These are phyloP conservation scores for Serripes groenlandicus DNA, from an alignment of 2,888 invertebrate species.

Conservation along the genomic window DNA sequence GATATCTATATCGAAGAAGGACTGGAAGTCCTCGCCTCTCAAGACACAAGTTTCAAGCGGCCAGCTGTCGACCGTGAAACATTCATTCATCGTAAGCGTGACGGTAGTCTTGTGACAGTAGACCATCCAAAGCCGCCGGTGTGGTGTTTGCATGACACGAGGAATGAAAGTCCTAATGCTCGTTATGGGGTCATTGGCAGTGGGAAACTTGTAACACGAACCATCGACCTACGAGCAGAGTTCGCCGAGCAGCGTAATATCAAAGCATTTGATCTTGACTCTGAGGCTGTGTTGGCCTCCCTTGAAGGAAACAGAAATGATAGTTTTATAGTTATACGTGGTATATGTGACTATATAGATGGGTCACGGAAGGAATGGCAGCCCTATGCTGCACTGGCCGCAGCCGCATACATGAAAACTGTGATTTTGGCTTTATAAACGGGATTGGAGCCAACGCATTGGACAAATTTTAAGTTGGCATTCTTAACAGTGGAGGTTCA, in stretches of 20 bases:
- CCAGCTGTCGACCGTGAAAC: slow-evolving; percentile 79
- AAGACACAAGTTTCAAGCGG: slow-evolving; percentile 84
- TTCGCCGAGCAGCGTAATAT: slow-evolving; percentile 94
- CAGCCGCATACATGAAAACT: slow-evolving; percentile 96
- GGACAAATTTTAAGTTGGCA: no score
- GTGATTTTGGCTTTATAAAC: slow-evolving; percentile 87
- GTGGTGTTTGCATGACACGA: slow-evolving; percentile 77
- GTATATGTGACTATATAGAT: slow-evolving; percentile 97
- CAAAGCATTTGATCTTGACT: slow-evolving; percentile 96
- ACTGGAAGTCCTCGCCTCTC: slow-evolving; percentile 87
- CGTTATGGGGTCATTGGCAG: slow-evolving; percentile 93
- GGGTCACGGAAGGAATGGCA: slow-evolving; percentile 99
- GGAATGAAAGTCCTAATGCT: slow-evolving; percentile 87
- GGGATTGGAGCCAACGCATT: no score
- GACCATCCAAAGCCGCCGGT: slow-evolving; percentile 66
- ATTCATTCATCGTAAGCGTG: slow-evolving; percentile 73
- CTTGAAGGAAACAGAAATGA: slow-evolving; percentile 87
- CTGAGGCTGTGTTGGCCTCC: slow-evolving; percentile 97
- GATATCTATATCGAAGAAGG: slow-evolving; percentile 92
- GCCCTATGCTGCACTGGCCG: slow-evolving; percentile 95
- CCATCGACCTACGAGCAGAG: slow-evolving; percentile 93
- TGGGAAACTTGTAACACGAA: slow-evolving; percentile 92
- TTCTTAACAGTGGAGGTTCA: no score
- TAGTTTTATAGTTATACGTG: slow-evolving; percentile 90
- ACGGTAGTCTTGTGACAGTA: slow-evolving; percentile 69